These are phyloP conservation scores for Epizoanthus fatuus DNA, from an alignment of 92 coral and sea anemone species.

Conservation along the genomic window DNA sequence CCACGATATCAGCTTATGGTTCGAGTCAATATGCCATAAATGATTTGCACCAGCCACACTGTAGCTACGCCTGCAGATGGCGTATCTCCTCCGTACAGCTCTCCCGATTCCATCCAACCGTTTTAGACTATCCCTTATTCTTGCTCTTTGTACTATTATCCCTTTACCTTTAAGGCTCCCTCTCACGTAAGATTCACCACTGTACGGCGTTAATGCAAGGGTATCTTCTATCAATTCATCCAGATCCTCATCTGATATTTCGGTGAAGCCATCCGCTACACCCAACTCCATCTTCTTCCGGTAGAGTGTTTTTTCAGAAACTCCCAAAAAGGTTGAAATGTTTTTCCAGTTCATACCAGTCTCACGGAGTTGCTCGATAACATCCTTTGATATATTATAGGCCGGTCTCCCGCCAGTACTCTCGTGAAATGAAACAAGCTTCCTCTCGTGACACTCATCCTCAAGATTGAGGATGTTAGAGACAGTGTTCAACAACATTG, in stretches of 20 bases:
- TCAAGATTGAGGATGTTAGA: neutral
- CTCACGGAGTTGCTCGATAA: constrained; percentile 18
- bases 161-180: constrained; percentile 77
- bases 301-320: constrained; percentile 31
- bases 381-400: constrained; percentile 26
- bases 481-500: no score
- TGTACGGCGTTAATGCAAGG: constrained; percentile 69
- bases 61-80: constrained; percentile 30
- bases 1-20: constrained; percentile 33
- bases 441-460: neutral
- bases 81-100: constrained; percentile 45
- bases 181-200: constrained; percentile 75
- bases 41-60: constrained; percentile 13
- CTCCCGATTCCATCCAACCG: constrained; percentile 74
- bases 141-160: constrained; percentile 68
- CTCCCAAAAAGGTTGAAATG: constrained; percentile 36
- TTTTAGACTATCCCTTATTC: constrained; percentile 65
- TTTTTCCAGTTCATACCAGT: constrained; percentile 42
- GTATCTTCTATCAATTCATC: constrained; percentile 52
- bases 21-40: constrained; percentile 42
- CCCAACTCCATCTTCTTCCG: constrained; percentile 42
- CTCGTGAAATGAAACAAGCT: neutral
- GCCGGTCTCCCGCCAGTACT: constrained; percentile 44
- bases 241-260: constrained; percentile 63
- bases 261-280: constrained; percentile 62